Evolutionary conservation across 2,113 vertebrate genomes (phyloP).

Genomic region (Prionailurus bengalensis): DNA sequence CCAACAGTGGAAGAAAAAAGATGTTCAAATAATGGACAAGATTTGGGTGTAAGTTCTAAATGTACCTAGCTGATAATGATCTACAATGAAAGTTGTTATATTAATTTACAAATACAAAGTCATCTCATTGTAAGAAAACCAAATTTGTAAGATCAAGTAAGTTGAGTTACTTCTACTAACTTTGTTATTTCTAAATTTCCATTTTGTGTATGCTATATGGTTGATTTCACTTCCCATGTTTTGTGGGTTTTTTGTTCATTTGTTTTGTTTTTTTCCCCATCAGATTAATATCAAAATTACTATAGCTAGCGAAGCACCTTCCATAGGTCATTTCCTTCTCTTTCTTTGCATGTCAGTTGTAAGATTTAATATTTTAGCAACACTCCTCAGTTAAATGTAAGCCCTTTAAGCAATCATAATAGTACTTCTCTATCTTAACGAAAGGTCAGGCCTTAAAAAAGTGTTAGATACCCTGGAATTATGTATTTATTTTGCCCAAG

Average conservation of each 20-base stretch:
- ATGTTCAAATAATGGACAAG: slow-evolving; percentile 67
- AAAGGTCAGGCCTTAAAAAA: slow-evolving; percentile 49
- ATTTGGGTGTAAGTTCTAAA: background rate
- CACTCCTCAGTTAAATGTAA: background rate
- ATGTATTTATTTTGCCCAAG: slow-evolving; percentile 37
- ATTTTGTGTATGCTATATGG: background rate
- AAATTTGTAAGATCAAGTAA: slow-evolving; percentile 57
- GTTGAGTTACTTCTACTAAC: background rate
- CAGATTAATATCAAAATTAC: slow-evolving; percentile 51
- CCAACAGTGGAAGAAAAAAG: slow-evolving; percentile 72
- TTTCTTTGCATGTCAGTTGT: background rate
- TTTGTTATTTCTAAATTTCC: background rate
- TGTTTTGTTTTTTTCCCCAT: background rate
- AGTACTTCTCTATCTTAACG: slow-evolving; percentile 27
- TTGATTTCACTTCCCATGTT: slow-evolving; percentile 61
- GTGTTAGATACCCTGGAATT: background rate
- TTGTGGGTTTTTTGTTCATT: background rate
- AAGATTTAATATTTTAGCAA: slow-evolving; percentile 50
- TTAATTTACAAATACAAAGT: slow-evolving; percentile 66
- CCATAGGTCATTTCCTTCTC: background rate
- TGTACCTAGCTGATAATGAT: background rate
- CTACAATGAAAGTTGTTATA: slow-evolving; percentile 30
- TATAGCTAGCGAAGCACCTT: background rate
- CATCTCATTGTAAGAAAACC: slow-evolving; percentile 44
- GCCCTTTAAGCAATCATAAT: background rate